Evolutionary conservation across 2,113 vertebrate species (phyloP), one percentile per base, ranked within the genome.

Genomic region (Poecilia latipinna): DNA sequence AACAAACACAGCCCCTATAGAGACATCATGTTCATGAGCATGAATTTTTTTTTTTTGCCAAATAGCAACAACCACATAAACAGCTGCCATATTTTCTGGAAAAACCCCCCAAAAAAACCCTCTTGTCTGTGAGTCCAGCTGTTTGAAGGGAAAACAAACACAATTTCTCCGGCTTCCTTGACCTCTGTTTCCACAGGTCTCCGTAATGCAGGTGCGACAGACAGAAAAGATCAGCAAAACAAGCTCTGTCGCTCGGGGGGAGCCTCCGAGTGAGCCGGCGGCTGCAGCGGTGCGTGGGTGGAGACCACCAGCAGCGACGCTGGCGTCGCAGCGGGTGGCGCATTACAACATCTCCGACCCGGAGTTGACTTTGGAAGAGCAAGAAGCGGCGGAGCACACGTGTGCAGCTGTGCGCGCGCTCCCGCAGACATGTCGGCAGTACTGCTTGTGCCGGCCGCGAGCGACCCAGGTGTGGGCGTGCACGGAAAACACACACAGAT

Each of bases 301-400:
- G 67, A 75, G 70, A 65, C 39, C 80, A 64, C 75, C 85, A 44
- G 79, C 60, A 1, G 78, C 4, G 76, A 74, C 61, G 26, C 62
- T 32, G 42, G 76, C 31, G 15, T 68, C 82, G 0, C 89, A 82
- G 83, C 54, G 3, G 80, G 82, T 24, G 2, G 29, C 71, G 1
- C 72, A 11, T 73, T 68, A 63, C 31, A 3, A 7, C 7, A 32
- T 66, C 78, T 54, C 29, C 12, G 31, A 11, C 65, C 63, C 72
- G 22, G 51, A 79, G 86, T 86, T 87, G 85, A 86, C 77, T 89
- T 90, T 90, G 89, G 89, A 90, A 65, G 66, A 61, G 67, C 22
- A 72, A 32, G 48, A 29, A 75, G 68, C 0, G 24, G 8, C 28
- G 3, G 44, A 69, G 39, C 48, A 37, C 39, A 35, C 8, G 57